Evolutionary conservation across 2,888 invertebrate species (phyloP).

Genomic region (Cheilosia pagana): DNA sequence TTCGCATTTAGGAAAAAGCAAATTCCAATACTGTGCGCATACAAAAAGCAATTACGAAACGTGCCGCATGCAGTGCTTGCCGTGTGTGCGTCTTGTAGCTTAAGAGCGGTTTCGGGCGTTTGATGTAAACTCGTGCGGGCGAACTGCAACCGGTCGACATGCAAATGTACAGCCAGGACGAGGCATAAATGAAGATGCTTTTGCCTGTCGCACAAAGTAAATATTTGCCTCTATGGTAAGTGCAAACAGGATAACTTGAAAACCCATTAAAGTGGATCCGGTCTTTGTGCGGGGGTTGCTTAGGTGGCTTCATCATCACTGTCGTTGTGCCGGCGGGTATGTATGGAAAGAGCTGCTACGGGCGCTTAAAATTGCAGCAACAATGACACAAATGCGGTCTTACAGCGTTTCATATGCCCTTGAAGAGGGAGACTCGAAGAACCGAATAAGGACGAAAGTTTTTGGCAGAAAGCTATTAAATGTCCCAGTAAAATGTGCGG

Average conservation of each 20-base stretch:
- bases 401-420: conserved; percentile 11
- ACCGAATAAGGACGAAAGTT: conserved; percentile 9
- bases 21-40: background rate
- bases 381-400: conserved; percentile 47
- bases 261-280: conserved; percentile 61
- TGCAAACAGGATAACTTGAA: conserved; percentile 66
- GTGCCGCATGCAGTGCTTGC: background rate
- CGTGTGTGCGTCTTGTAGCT: background rate
- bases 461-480: conserved; percentile 50
- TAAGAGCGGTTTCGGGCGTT: background rate
- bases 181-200: conserved; percentile 44
- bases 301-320: conserved; percentile 31
- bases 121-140: background rate
- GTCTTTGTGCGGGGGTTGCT: conserved; percentile 32
- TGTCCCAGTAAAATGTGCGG: conserved; percentile 45
- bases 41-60: conserved; percentile 31
- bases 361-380: conserved; percentile 35
- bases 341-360: conserved; percentile 10
- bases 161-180: conserved; percentile 25
- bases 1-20: conserved; percentile 3
- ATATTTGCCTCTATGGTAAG: conserved; percentile 52
- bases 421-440: background rate
- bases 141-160: conserved; percentile 4
- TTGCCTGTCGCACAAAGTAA: conserved; percentile 53
- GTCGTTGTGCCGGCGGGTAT: background rate